These are phyloP conservation scores for Tenthredo scrophulariae DNA, from an alignment of 2,888 invertebrate genomes.

Conservation along the genomic window DNA sequence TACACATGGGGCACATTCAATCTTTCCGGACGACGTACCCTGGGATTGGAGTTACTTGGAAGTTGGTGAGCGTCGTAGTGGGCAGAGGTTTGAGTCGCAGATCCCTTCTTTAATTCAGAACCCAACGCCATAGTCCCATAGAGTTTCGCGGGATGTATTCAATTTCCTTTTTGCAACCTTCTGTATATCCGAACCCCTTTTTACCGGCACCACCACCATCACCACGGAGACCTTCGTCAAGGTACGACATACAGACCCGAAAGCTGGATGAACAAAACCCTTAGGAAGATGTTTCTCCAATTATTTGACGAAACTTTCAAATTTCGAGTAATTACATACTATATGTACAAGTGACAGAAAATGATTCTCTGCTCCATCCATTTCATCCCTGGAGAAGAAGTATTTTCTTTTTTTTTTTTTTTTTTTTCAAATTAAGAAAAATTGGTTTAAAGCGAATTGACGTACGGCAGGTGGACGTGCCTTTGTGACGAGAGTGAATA, in stretches of 20 bases:
- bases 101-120: conserved; percentile 41
- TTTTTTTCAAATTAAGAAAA: background rate
- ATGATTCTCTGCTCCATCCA: background rate
- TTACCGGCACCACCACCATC: conserved; percentile 27
- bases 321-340: no score
- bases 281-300: no score
- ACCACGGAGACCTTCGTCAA: background rate
- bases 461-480: background rate
- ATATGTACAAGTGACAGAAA: background rate
- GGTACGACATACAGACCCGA: background rate
- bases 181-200: conserved; percentile 25
- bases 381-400: background rate
- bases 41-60: conserved; percentile 43
- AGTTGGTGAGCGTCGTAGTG: conserved; percentile 1
- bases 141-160: conserved; percentile 24
- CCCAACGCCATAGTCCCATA: background rate
- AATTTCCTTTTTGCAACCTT: conserved; percentile 37
- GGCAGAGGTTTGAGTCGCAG: background rate
- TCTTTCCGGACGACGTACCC: conserved; percentile 49
- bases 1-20: conserved; percentile 50
- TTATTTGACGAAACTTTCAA: no score
- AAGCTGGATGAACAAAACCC: background rate
- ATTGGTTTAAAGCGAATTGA: background rate
- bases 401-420: no score
- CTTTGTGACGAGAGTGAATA: conserved; percentile 41